phyloP scores from a whole-genome alignment of 2,797 vertebrate genomes.

The Benthosema pterotum region DNA sequence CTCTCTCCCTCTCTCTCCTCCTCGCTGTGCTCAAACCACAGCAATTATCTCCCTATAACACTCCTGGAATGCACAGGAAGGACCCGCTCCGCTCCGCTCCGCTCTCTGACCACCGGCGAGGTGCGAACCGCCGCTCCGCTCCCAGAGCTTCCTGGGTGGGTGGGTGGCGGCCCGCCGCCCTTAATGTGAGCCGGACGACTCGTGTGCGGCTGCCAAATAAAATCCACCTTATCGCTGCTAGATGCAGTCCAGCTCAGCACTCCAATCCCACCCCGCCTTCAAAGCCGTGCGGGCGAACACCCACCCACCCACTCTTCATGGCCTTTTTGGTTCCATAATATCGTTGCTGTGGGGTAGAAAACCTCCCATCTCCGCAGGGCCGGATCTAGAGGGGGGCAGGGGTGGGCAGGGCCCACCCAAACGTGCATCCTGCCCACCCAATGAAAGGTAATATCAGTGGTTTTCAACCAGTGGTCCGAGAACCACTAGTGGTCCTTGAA shows the following conservation, averaged over 20 bases:
- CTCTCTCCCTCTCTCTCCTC: constrained; percentile 69
- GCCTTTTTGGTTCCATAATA: too few species aligned
- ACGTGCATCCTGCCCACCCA: too few species aligned
- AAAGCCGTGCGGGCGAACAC: too few species aligned
- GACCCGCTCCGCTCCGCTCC: constrained; percentile 58
- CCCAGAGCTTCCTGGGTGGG: constrained; percentile 38
- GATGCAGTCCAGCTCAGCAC: constrained; percentile 29
- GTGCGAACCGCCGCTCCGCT: too few species aligned
- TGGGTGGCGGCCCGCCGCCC: constrained; percentile 49
- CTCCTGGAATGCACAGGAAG: constrained; percentile 78
- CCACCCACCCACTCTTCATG: too few species aligned
- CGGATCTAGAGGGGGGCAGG: too few species aligned
- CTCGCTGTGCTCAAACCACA: constrained; percentile 73
- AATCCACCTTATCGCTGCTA: constrained; percentile 37
- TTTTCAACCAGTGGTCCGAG: too few species aligned
- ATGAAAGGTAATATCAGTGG: too few species aligned
- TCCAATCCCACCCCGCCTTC: constrained; percentile 28
- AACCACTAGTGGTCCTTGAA: too few species aligned
- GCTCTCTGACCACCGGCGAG: constrained; percentile 50
- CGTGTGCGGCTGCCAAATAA: constrained; percentile 6
- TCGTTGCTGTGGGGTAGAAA: too few species aligned
- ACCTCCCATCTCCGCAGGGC: too few species aligned
- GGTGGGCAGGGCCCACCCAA: too few species aligned
- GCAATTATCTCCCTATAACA: constrained; percentile 78
- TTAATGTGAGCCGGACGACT: constrained; percentile 33